Evolutionary conservation across 2,888 invertebrate genomes (phyloP), one percentile per base, ranked within the genome.

Genomic region (Oxyteleia sp.): DNA sequence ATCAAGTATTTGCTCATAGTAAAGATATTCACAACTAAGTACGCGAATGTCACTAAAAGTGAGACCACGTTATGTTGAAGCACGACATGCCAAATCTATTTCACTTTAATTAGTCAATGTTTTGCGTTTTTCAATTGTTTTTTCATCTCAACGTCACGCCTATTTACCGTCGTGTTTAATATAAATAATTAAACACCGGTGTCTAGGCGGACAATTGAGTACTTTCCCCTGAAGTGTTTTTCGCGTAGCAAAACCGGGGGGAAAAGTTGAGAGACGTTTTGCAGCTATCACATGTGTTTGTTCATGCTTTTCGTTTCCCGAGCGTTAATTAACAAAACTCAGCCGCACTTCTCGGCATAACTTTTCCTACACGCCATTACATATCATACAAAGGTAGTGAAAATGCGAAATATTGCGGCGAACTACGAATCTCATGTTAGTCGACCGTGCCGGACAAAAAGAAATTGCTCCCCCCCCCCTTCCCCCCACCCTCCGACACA

Each of bases 281-380:
- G 23, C 26, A 51, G 38, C 16, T 38, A 53, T 43, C 49, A 47
- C 41, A 47, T 41, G 43, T 26, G 53, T 53, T 53, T 68, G 43
- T 45, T n/a, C 35, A 55, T 47, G 57, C 47, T 49, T n/a, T 49
- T 49, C 47, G 71, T 59, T 71, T 59, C 55, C 15, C 47, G 38
- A 57, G 59, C 71, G 15, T 59, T 71, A 71, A 71, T 71, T 59
- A 71, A 71, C 71, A 71, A 71, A 59, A 38, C 59, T 29, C 26
- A 57, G 32, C 49, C 59, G 23, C 59, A 49, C 32, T 71, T 45
- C 49, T 59, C 71, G 26, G 41, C 47, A 59, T 55, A 59, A 71
- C 59, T 71, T 71, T 59, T 49, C 35, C 45, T 59, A 71, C 38
- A n/a, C 43, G 29, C 53, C 43, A 55, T 68, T 55, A 43, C 26